Conservation (phyloP, 2,113 vertebrate species). For the Danionella cerebrum region DNA sequence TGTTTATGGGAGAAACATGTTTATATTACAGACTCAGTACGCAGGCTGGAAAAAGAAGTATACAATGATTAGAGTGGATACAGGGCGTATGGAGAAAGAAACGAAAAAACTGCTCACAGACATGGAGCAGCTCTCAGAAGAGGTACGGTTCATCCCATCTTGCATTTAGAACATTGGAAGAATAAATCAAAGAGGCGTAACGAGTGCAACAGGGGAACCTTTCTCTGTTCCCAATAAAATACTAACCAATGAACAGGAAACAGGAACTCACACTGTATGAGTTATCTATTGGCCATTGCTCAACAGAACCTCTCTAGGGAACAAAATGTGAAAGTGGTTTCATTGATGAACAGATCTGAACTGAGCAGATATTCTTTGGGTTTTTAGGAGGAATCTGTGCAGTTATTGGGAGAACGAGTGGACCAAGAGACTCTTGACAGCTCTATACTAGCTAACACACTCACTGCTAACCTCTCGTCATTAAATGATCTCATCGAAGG, state of each 20-base stretch:
- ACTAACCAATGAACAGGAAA: too few relatives aligned
- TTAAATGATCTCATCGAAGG: conserved; percentile 79
- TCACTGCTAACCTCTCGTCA: conserved; percentile 66
- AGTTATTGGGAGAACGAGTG: conserved; percentile 56
- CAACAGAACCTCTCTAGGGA: too few relatives aligned
- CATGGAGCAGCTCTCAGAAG: conserved; percentile 59
- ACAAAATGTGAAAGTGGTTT: too few relatives aligned
- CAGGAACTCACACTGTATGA: too few relatives aligned
- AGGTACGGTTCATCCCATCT: conserved; percentile 55
- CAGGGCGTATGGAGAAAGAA: conserved; percentile 61
- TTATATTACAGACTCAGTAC: conserved; percentile 63
- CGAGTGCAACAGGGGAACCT: too few relatives aligned
- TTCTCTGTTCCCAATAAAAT: too few relatives aligned
- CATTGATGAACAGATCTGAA: neutral
- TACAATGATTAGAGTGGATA: conserved; percentile 58
- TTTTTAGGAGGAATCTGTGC: conserved; percentile 66
- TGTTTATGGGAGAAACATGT: neutral
- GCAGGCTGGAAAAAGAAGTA: conserved; percentile 73
- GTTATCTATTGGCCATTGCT: too few relatives aligned
- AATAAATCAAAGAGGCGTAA: too few relatives aligned
- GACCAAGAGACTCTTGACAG: conserved; percentile 69
- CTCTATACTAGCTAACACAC: conserved; percentile 63
- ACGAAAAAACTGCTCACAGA: conserved; percentile 60
- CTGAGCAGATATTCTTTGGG: neutral
- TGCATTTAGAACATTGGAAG: too few relatives aligned